Evolutionary conservation across 2,888 invertebrate species (phyloP), one percentile per base, ranked within the genome.

Genomic region (Lycocerus yunnanus): DNA sequence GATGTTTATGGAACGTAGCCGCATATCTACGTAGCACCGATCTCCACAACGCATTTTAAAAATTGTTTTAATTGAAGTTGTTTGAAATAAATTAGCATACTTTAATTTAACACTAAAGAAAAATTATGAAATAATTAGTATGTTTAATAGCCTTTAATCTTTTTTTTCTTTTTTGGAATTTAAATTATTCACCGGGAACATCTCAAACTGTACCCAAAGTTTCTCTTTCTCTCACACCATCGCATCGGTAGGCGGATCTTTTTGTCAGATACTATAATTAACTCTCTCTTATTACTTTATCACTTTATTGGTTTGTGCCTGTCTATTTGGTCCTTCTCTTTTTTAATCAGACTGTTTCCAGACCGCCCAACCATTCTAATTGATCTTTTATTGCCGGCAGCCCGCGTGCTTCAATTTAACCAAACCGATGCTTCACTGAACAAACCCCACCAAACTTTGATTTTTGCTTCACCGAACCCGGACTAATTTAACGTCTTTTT

Each of bases 281-380:
- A 86, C 85, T 86, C 84, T 85, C 85, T 85, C 85, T 84, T 76
- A 76, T 76, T 76, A 75, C 77, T 77, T 77, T 86, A 86, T 86
- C 86, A 86, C 86, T 86, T 86, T 86, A 86, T 86, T 86, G 86
- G 86, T 86, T 86, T 86, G 86, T 84, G 85, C 84, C 84, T 84
- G 85, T 85, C 85, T 85, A 83, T 85, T 84, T 84, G 84, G 84
- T 84, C 84, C 84, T 84, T 86, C 85, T 86, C 86, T 86, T 86
- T 86, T 86, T 86, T 86, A 86, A 86, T 86, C 86, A 86, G 84
- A 83, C 85, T 85, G 85, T 85, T 85, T 84, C 84, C 85, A 85
- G 83, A 85, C 85, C 85, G 85, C 83, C 85, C 86, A 84, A 83
- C 85, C 85, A 84, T 84, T 84, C 85, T 86, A 86, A 86, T 86